Base-by-base conservation (phyloP, 2,797 vertebrate species). In the Numenius phaeopus region DNA sequence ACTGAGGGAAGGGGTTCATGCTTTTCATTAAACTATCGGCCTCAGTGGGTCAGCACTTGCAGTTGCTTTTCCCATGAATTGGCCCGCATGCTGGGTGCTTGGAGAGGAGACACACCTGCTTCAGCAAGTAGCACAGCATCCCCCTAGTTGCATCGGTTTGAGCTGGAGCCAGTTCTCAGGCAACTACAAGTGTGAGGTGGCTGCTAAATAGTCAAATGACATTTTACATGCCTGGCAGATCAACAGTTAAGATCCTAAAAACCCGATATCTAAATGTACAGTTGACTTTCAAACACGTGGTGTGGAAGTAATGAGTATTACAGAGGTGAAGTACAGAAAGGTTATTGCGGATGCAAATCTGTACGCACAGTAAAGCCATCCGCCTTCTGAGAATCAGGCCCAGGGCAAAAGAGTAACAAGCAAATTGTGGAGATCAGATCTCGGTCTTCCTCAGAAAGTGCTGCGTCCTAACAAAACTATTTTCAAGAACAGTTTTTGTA, bases 141-240 rank as follows among this genome's bases (percentile, higher is more conserved):
- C 24, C n/a, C 1, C 0, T 1, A 15, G 42, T 15, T 15, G 16
- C 47, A 50, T 13, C 10, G 10, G 12, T 27, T 4, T 73, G 50
- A 47, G 23, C 15, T 10, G 49, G n/a, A 89, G 10, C 30, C 58
- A n/a, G 20, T 61, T 27, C 32, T 85, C 10, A 10, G n/a, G 17
- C 34, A 61, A 0, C 26, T 23, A 20, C 17, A 58, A 24, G 22
- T 29, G 27, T 69, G 37, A 79, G 9, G 22, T 32, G 29, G 54
- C 18, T 92, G 42, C 58, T 23, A 27, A 46, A 65, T 1, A 13
- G 20, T 23, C 50, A 77, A 75, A 58, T 23, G 40, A 23, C 12
- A 64, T 47, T 73, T 77, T 26, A 40, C 5, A 4, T 15, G 8
- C 26, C 40, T 66, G 59, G 46, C 13, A 65, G 37, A 69, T 70